These are phyloP conservation scores for Entomobrya proxima DNA, from an alignment of 2,888 invertebrate species.

Conservation along the genomic window DNA sequence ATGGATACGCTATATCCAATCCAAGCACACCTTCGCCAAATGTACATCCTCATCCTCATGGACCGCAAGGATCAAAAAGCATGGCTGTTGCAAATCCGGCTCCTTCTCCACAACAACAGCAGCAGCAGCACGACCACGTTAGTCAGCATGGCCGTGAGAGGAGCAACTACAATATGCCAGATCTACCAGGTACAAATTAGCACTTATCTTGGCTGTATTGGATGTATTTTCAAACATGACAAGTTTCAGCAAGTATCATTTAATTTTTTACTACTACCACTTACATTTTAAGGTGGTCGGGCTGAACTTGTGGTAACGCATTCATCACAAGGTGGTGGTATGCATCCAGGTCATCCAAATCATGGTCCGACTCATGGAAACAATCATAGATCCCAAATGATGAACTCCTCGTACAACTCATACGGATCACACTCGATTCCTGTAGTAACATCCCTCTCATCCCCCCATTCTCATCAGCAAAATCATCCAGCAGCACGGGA, in stretches of 20 bases:
- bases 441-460: constrained; percentile 59
- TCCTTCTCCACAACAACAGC: constrained; percentile 65
- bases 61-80: constrained; percentile 49
- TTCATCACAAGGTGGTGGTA: constrained; percentile 57
- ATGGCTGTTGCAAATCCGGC: constrained; percentile 55
- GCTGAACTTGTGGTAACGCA: constrained; percentile 60
- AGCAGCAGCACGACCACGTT: constrained; percentile 54
- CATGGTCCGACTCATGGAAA: constrained; percentile 54
- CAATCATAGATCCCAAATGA: constrained; percentile 61
- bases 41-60: constrained; percentile 41
- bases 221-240: too few relatives aligned
- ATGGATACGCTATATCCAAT: constrained; percentile 63
- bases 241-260: too few relatives aligned
- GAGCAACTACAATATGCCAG: constrained; percentile 41
- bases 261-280: neutral
- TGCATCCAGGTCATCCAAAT: constrained; percentile 54
- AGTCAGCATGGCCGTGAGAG: constrained; percentile 47
- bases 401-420: constrained; percentile 49
- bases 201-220: too few relatives aligned
- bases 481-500: constrained; percentile 57
- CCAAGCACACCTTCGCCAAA: constrained; percentile 66
- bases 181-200: constrained; percentile 62
- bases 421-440: constrained; percentile 61
- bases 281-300: constrained; percentile 18
- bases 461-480: constrained; percentile 59